Evolutionary conservation across 1,140 invertebrate species (phyloP).

Genomic region (Scylla paramamosain): DNA sequence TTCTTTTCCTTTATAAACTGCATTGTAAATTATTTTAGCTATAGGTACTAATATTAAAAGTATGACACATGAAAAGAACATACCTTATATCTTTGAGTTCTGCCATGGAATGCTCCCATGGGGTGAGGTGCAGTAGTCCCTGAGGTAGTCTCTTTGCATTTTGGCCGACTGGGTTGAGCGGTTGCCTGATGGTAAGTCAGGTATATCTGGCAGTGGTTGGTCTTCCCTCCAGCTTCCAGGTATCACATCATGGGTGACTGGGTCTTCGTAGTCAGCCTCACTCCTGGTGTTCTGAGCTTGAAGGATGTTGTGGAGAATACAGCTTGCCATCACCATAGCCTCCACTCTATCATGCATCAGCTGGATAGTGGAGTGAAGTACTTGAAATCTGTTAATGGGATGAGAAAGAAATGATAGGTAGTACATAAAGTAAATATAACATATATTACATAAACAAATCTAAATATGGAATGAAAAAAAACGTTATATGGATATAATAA

Average conservation of each 20-base stretch:
- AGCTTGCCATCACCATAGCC: neutral
- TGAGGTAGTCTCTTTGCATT: neutral
- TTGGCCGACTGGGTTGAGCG: neutral
- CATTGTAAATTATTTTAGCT: too few relatives aligned
- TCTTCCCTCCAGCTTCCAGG: neutral
- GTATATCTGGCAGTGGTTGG: neutral
- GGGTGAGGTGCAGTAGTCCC: conserved; percentile 10
- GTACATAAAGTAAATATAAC: too few relatives aligned
- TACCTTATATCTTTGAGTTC: neutral
- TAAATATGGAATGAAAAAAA: too few relatives aligned
- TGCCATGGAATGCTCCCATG: neutral
- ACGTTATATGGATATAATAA: neutral
- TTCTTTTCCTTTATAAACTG: too few relatives aligned
- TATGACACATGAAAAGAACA: too few relatives aligned
- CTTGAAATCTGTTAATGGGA: neutral
- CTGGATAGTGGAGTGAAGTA: neutral
- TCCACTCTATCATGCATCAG: neutral
- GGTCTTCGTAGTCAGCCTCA: neutral
- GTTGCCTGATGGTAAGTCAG: neutral
- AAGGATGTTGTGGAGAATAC: neutral
- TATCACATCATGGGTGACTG: neutral
- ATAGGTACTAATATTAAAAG: too few relatives aligned
- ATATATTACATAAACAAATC: too few relatives aligned
- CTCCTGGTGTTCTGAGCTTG: neutral
- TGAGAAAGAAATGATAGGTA: neutral